These are phyloP conservation scores for Cyanoliseus patagonus DNA, from an alignment of 2,113 vertebrate species.

Conservation along the genomic window DNA sequence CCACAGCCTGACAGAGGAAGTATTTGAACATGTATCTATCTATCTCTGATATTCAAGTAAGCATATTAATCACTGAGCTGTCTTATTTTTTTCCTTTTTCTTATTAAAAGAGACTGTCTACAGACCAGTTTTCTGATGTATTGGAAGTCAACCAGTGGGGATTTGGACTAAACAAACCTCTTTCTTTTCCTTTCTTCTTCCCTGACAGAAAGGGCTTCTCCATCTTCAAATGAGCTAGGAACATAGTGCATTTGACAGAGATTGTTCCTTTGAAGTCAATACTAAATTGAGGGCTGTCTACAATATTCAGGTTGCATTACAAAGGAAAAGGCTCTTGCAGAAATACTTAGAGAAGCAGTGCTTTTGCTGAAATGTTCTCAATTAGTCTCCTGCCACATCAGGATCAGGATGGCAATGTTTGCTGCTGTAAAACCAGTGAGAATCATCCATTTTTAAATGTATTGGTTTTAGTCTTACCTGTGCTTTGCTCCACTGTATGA, in stretches of 20 bases:
- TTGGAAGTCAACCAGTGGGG: neutral
- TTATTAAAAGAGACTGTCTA: neutral
- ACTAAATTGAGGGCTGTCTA: neutral
- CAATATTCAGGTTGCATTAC: neutral
- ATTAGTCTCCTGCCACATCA: neutral
- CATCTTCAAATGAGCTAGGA: neutral
- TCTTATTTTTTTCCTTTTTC: neutral
- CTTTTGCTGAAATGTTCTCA: neutral
- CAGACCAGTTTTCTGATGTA: neutral
- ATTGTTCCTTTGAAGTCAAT: neutral
- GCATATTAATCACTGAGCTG: conserved; percentile 15
- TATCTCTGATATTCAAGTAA: conserved; percentile 10
- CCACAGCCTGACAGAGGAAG: neutral
- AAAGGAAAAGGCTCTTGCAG: neutral
- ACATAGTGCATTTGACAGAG: neutral
- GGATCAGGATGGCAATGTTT: neutral
- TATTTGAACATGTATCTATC: neutral
- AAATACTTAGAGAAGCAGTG: neutral
- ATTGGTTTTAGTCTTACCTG: neutral
- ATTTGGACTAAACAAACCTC: conserved; percentile 8
- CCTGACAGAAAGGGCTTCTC: neutral
- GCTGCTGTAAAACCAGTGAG: neutral
- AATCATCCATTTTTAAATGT: neutral
- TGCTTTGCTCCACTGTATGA: neutral
- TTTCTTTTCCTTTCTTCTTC: neutral